A percentile compares a stretch with the other conserved stretches of the same genome.
These are phyloP conservation scores for Chloroceryle aenea DNA, from an alignment of 2,113 vertebrate species.

Conservation along the genomic window DNA sequence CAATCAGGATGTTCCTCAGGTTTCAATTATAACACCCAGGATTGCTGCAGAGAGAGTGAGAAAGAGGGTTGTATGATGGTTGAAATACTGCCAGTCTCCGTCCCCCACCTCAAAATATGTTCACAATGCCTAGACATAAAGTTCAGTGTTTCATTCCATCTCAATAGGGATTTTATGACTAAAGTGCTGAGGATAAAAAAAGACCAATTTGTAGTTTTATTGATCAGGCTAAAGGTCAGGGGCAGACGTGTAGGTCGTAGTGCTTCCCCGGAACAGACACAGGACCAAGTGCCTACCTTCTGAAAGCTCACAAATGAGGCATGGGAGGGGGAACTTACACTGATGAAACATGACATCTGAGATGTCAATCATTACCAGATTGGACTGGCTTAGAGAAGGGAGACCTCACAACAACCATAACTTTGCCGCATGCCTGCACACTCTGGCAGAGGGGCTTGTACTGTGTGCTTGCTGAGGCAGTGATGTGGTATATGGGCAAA, in stretches of 20 bases:
- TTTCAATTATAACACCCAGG: constrained; percentile 30
- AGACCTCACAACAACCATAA: neutral
- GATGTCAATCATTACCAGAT: constrained; percentile 39
- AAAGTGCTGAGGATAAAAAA: constrained; percentile 69
- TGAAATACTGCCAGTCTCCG: constrained; percentile 57
- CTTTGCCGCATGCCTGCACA: neutral
- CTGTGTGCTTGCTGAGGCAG: neutral
- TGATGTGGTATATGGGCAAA: neutral
- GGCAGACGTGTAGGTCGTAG: constrained; percentile 68
- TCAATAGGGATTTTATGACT: constrained; percentile 67
- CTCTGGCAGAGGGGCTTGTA: neutral
- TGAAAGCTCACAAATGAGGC: neutral
- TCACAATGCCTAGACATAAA: constrained; percentile 68
- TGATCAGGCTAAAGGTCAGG: constrained; percentile 79
- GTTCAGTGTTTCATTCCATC: constrained; percentile 72
- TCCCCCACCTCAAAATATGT: constrained; percentile 50
- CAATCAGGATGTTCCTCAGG: constrained; percentile 12
- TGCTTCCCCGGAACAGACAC: constrained; percentile 42
- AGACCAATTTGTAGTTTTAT: constrained; percentile 76
- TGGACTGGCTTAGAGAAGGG: neutral
- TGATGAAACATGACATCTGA: neutral
- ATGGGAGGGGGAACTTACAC: neutral
- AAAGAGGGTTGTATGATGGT: constrained; percentile 41
- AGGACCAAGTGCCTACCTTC: neutral
- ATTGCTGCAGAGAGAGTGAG: neutral